phyloP scores from a whole-genome alignment of 1,140 invertebrate species.

The Drosophila ogumai region DNA sequence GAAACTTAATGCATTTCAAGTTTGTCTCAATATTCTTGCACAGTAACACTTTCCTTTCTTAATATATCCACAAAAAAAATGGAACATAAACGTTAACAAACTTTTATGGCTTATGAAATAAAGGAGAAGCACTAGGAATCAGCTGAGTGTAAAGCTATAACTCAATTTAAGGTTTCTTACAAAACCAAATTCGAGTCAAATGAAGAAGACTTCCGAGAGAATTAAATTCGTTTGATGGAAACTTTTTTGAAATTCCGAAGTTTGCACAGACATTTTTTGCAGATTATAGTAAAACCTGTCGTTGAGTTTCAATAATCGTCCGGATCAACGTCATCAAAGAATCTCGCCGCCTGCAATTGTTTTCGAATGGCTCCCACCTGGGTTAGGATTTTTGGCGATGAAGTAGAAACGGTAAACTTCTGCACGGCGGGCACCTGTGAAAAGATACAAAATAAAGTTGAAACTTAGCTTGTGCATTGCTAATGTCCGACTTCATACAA shows the following conservation, averaged over 20 bases:
- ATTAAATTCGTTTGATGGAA: constrained; percentile 46
- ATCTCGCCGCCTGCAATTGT: constrained; percentile 75
- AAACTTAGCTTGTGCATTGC: too few species aligned
- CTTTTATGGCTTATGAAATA: constrained; percentile 58
- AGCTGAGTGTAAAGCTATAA: constrained; percentile 23
- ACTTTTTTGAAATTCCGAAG: background rate
- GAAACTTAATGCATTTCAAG: background rate
- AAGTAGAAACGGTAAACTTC: constrained; percentile 68
- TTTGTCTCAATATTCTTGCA: constrained; percentile 8
- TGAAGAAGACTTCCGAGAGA: constrained; percentile 21
- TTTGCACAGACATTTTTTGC: constrained; percentile 29
- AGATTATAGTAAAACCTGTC: constrained; percentile 31
- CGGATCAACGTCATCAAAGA: constrained; percentile 61
- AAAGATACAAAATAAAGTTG: background rate
- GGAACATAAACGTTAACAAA: constrained; percentile 67
- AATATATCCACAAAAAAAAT: constrained; percentile 41
- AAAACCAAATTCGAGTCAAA: constrained; percentile 32
- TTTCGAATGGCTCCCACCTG: constrained; percentile 81
- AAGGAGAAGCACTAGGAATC: constrained; percentile 68
- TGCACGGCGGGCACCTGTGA: constrained; percentile 78
- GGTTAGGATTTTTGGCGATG: constrained; percentile 73
- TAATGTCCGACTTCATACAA: too few species aligned
- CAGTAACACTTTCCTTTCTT: constrained; percentile 7
- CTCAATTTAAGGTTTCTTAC: constrained; percentile 6
- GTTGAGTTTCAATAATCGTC: constrained; percentile 60